These are phyloP conservation scores for Lycocorax pyrrhopterus DNA, from an alignment of 2,113 vertebrate genomes.

Conservation along the genomic window DNA sequence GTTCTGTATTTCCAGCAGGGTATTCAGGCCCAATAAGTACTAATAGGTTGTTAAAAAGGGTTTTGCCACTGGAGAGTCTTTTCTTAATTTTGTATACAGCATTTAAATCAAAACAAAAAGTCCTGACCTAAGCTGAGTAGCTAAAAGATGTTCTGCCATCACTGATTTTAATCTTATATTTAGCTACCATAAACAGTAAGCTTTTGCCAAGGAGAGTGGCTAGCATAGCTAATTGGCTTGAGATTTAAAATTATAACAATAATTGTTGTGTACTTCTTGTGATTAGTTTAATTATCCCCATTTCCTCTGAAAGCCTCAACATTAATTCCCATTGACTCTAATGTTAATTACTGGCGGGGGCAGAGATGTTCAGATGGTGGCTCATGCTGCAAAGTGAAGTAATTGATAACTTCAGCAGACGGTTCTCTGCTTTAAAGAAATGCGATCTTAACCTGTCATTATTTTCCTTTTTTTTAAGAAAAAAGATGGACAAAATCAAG, in stretches of 20 bases:
- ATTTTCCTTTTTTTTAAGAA: neutral
- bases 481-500: neutral
- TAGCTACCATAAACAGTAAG: neutral
- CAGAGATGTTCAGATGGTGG: neutral
- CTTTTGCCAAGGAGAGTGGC: constrained; percentile 15
- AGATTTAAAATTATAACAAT: constrained; percentile 37
- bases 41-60: neutral
- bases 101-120: neutral
- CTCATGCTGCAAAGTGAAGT: neutral
- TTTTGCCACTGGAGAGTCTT: neutral
- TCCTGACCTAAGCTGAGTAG: neutral
- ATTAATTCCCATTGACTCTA: constrained; percentile 25
- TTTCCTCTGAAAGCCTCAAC: constrained; percentile 41
- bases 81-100: neutral
- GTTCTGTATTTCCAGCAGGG: neutral
- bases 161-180: constrained; percentile 3
- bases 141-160: neutral
- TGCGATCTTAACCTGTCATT: neutral
- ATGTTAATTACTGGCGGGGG: neutral
- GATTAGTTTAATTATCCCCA: constrained; percentile 53
- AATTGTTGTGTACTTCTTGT: constrained; percentile 32
- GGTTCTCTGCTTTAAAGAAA: neutral
- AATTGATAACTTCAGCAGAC: neutral
- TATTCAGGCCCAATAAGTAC: neutral
- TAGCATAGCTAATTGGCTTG: constrained; percentile 10